Percentiles rank a stretch among this genome's conserved stretches.
These are phyloP conservation scores for Pantelozetes paolii DNA, from an alignment of 2,888 invertebrate species.

Conservation along the genomic window DNA sequence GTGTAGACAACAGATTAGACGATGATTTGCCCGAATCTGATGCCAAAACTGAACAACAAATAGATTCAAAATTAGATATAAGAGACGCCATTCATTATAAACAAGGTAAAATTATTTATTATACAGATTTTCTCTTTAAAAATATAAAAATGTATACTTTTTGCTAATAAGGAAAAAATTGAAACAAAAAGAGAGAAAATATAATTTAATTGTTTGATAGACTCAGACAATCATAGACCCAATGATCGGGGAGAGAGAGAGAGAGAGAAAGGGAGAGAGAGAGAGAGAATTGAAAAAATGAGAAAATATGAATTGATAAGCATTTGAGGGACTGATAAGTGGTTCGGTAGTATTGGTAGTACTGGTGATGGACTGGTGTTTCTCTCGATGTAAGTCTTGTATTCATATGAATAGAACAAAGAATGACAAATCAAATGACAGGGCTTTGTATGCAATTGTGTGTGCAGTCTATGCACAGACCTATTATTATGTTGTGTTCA, in stretches of 20 bases:
- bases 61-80: constrained; percentile 30
- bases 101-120: constrained; percentile 33
- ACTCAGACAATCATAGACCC: no score
- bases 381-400: background rate
- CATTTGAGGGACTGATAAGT: constrained; percentile 22
- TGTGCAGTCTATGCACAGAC: no score
- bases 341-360: background rate
- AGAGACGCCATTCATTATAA: constrained; percentile 12
- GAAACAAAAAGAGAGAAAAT: no score
- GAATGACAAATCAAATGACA: constrained; percentile 38
- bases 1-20: constrained; percentile 34
- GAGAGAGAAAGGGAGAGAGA: background rate
- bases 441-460: constrained; percentile 23
- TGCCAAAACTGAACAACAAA: constrained; percentile 34
- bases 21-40: constrained; percentile 34
- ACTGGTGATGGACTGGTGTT: background rate
- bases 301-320: constrained; percentile 33
- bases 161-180: no score
- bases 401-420: constrained; percentile 23
- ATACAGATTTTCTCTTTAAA: no score
- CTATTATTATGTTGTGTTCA: constrained; percentile 14
- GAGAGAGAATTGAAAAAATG: background rate
- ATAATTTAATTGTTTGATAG: no score
- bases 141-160: no score
- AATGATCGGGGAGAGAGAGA: no score